Conservation (phyloP, 2,797 vertebrate genomes). For the Percopsis omiscomaycus region DNA sequence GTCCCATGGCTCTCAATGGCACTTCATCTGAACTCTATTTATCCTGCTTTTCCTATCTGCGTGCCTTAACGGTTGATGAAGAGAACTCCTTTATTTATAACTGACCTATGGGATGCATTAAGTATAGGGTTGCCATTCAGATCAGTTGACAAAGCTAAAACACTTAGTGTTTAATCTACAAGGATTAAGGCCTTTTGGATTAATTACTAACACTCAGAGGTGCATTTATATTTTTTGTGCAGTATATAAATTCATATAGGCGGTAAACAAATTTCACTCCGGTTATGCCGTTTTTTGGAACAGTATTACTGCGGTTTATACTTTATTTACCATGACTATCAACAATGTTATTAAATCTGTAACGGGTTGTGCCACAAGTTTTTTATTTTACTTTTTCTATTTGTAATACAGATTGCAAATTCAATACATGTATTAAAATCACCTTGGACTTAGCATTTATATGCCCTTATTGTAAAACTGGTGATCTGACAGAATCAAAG, state of each 20-base stretch:
- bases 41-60: slow-evolving; percentile 6
- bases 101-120: slow-evolving; percentile 28
- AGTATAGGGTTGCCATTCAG: slow-evolving; percentile 41
- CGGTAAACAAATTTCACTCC: too few relatives aligned
- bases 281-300: too few relatives aligned
- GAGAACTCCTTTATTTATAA: slow-evolving; percentile 60
- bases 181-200: too few relatives aligned
- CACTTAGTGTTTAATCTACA: slow-evolving; percentile 28
- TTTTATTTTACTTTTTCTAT: slow-evolving; percentile 17
- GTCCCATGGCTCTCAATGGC: slow-evolving; percentile 14
- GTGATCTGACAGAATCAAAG: slow-evolving; percentile 23
- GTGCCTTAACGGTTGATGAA: slow-evolving; percentile 36
- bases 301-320: too few relatives aligned
- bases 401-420: slow-evolving; percentile 29
- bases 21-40: background rate
- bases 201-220: background rate
- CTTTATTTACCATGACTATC: too few relatives aligned
- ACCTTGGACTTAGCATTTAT: background rate
- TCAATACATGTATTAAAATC: slow-evolving; percentile 9
- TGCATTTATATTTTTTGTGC: background rate
- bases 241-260: too few relatives aligned
- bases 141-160: slow-evolving; percentile 38
- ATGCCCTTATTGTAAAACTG: slow-evolving; percentile 5
- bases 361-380: slow-evolving; percentile 4
- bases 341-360: too few relatives aligned